Conservation (phyloP, 2,888 invertebrate genomes). For the Lochmaea capreae region DNA sequence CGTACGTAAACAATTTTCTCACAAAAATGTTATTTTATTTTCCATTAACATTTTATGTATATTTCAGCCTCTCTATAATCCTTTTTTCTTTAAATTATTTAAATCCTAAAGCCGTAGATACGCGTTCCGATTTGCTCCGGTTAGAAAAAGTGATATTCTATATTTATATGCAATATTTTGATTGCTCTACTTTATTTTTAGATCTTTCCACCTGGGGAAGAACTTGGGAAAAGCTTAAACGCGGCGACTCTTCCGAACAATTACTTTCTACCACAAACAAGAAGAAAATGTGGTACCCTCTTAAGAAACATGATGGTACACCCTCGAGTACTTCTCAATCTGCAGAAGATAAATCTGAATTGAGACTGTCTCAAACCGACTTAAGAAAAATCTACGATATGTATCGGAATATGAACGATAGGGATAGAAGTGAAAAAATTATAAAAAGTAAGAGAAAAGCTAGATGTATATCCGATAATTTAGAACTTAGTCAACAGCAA, state of each 20-base stretch:
- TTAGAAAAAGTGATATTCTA: no score
- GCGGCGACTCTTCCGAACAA: slow-evolving; percentile 71
- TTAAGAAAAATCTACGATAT: slow-evolving; percentile 56
- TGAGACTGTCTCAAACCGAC: slow-evolving; percentile 51
- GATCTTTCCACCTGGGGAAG: slow-evolving; percentile 71
- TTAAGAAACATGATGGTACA: slow-evolving; percentile 52
- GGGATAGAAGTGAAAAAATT: slow-evolving; percentile 42
- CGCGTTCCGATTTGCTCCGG: no score
- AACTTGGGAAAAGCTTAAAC: slow-evolving; percentile 71
- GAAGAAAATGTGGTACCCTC: slow-evolving; percentile 66
- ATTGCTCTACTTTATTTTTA: slow-evolving; percentile 52
- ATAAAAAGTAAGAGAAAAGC: slow-evolving; percentile 49
- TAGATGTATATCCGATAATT: slow-evolving; percentile 56
- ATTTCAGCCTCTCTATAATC: no score
- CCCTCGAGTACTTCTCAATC: slow-evolving; percentile 42
- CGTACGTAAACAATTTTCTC: background rate
- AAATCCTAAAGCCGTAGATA: no score
- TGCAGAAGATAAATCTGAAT: slow-evolving; percentile 37
- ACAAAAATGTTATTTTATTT: background rate
- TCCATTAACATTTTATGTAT: no score
- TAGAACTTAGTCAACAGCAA: slow-evolving; percentile 61
- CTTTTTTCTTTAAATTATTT: no score
- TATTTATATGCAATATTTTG: background rate
- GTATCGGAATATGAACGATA: slow-evolving; percentile 51
- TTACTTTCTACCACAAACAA: slow-evolving; percentile 53